Evolutionary conservation across 2,113 vertebrate species (phyloP), one percentile per base, ranked within the genome.

Genomic region (Psephotus haematonotus): DNA sequence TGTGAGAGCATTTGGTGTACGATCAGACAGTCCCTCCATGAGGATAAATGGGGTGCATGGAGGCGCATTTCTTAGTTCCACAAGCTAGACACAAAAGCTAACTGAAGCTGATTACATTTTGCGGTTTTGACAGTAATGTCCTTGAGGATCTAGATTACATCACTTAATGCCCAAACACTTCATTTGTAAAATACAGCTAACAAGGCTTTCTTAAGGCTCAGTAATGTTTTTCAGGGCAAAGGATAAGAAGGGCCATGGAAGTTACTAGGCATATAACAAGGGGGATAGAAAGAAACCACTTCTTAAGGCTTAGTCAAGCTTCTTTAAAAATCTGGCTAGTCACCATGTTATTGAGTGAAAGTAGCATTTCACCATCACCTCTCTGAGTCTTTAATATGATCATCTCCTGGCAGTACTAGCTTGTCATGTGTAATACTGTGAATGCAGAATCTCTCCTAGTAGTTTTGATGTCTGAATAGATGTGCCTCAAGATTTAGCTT

Each of bases 11-110:
- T 29, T 78, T 71, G 39, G 7, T 78, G 7, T 39, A 23, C 5
- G 49, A 2, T 64, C 3, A 7, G 17, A 33, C 20, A 1, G 1
- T 65, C 10, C 28, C 52, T 82, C 37, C n/a, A 1, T 23, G 37
- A 49, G 49, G 37, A 18, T 33, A 62, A 62, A 46, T 27, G 46
- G 37, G 13, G 9, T 68, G 39, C 29, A 17, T 0, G 1, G 20
- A 55, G 4, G 13, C 57, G 41, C 39, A 46, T 87, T 84, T 72
- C 18, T 79, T 7, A 33, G 11, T 50, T 64, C 9, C 80, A 57
- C 17, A 37, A 52, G 24, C 20, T 35, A 44, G 53, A 41, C 27
- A 41, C 10, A 52, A 41, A 82, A 92, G 25, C 14, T 87, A 63
- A 85, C 35, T 0, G 0, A 49, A 79, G 17, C n/a, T 14, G 19